Evolutionary conservation across 2,113 vertebrate species (phyloP).

Genomic region (Tricholaema leucomelas): DNA sequence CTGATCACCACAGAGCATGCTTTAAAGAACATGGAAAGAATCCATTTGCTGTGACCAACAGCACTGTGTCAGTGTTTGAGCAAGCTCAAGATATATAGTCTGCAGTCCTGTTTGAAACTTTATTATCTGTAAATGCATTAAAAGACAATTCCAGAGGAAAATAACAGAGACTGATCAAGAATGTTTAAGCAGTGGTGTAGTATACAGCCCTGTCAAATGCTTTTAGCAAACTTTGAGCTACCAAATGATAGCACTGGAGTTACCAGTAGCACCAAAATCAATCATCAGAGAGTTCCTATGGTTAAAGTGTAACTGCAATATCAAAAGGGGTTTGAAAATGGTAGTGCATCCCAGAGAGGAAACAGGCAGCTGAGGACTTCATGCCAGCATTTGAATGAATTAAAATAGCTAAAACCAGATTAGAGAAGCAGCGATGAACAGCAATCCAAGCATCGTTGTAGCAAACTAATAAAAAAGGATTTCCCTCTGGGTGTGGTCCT

Average conservation of each 20-base stretch:
- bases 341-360: background rate
- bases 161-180: background rate
- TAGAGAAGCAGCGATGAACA: background rate
- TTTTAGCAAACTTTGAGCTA: background rate
- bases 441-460: background rate
- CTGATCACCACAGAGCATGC: background rate
- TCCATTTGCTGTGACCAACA: background rate
- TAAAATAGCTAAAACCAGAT: background rate
- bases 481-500: constrained; percentile 54
- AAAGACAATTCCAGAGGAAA: background rate
- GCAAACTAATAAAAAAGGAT: background rate
- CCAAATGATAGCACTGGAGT: background rate
- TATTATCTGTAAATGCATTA: background rate
- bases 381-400: background rate
- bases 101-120: background rate
- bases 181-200: background rate
- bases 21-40: background rate
- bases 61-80: background rate
- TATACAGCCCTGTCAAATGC: background rate
- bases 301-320: background rate
- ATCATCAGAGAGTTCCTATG: background rate
- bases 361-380: background rate
- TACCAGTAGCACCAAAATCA: background rate
- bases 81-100: background rate
- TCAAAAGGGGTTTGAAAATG: background rate